Evolutionary conservation across 2,888 invertebrate species (phyloP).

Genomic region (Andrena bucephala): DNA sequence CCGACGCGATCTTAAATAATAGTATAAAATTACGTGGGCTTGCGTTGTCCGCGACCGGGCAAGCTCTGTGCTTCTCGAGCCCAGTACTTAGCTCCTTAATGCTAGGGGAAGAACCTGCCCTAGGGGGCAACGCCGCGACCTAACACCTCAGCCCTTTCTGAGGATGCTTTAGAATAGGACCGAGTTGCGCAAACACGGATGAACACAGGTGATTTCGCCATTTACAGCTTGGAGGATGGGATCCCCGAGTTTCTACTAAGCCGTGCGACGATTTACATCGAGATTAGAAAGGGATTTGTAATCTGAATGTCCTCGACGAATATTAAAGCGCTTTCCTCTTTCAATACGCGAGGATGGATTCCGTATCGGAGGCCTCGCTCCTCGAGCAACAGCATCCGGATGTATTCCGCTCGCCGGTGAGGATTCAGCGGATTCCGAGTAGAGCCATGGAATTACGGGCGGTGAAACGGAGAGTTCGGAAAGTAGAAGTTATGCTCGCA

Average conservation of each 20-base stretch:
- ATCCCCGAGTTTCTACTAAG: background rate
- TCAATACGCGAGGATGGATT: background rate
- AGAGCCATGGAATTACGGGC: background rate
- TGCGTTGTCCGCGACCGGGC: background rate
- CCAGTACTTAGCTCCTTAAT: constrained; percentile 1
- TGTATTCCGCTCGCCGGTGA: background rate
- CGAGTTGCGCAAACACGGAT: background rate
- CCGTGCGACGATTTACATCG: background rate
- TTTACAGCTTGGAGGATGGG: background rate
- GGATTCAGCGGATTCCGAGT: background rate
- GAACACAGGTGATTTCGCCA: background rate
- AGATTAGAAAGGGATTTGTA: background rate
- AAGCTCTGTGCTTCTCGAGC: background rate
- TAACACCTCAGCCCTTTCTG: background rate
- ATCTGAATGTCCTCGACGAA: background rate
- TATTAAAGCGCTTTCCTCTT: background rate
- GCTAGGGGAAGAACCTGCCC: background rate
- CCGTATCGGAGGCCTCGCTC: background rate
- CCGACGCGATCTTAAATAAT: constrained; percentile 20
- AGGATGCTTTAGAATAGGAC: background rate
- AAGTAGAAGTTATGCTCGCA: constrained; percentile 1
- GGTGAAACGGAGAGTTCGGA: background rate
- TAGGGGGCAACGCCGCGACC: background rate
- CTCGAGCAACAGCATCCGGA: background rate
- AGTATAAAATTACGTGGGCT: constrained; percentile 31